A percentile compares a stretch with the other conserved stretches of the same genome.
These are phyloP conservation scores for Ptilodon capucinus DNA, from an alignment of 2,888 invertebrate species.

Conservation along the genomic window DNA sequence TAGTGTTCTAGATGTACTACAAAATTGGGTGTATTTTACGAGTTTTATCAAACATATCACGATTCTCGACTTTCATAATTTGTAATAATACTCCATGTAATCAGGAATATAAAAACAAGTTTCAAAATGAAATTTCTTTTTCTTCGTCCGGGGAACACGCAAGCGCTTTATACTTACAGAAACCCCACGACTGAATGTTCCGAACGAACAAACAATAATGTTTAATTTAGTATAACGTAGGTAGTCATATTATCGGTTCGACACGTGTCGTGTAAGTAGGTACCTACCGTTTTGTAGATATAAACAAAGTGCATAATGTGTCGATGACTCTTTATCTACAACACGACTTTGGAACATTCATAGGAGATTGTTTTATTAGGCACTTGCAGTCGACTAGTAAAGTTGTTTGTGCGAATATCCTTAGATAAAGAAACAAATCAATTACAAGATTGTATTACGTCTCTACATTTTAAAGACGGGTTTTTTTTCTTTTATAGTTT, in stretches of 20 bases:
- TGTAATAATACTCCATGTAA: too few species aligned
- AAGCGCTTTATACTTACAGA: background rate
- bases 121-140: too few species aligned
- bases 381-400: conserved; percentile 8
- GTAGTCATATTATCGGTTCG: conserved; percentile 5
- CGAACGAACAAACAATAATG: background rate
- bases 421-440: background rate
- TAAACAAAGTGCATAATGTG: conserved; percentile 42
- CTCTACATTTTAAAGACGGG: background rate
- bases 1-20: too few species aligned
- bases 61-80: too few species aligned
- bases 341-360: conserved; percentile 41
- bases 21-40: too few species aligned
- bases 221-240: background rate
- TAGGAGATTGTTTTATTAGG: conserved; percentile 16
- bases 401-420: background rate
- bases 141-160: too few species aligned
- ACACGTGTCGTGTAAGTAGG: conserved; percentile 37
- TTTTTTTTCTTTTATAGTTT: background rate
- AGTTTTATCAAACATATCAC: too few species aligned
- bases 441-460: background rate
- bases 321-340: conserved; percentile 57
- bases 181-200: background rate
- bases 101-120: too few species aligned
- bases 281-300: conserved; percentile 26